A percentile compares a stretch with the other conserved stretches of the same genome.
phyloP scores from a whole-genome alignment of 2,888 invertebrate species.

The Ichneumoninae sp. region DNA sequence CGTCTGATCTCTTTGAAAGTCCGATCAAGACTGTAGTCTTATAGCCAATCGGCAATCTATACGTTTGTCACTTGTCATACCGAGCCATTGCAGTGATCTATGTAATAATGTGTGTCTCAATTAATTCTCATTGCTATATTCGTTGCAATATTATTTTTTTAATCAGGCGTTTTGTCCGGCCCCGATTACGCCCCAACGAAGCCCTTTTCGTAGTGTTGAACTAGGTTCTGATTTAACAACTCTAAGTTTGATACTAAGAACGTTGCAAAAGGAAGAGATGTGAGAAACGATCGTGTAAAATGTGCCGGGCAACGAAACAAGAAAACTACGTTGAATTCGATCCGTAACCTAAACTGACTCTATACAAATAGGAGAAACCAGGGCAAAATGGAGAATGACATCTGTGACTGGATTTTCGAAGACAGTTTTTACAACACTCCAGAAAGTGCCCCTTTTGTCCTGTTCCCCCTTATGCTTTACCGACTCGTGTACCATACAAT shows the following conservation, averaged over 20 bases:
- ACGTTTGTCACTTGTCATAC: too few species aligned
- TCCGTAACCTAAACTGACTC: neutral
- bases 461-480: neutral
- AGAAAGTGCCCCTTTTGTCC: neutral
- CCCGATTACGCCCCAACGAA: neutral
- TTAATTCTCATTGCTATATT: too few species aligned
- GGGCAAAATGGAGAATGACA: neutral
- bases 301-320: neutral
- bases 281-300: neutral
- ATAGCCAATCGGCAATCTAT: too few species aligned
- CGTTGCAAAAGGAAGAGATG: neutral
- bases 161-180: too few species aligned
- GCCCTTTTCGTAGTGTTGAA: neutral
- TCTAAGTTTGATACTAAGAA: neutral
- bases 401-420: neutral
- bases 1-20: too few species aligned
- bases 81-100: too few species aligned
- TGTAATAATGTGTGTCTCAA: too few species aligned
- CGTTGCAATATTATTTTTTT: too few species aligned
- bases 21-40: too few species aligned
- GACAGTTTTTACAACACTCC: neutral
- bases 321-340: neutral
- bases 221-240: neutral
- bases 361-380: neutral
- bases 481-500: neutral